Conservation (phyloP, 30 jellyfish, hydroid and myxozoan species). For the Nemopilema nomurai region DNA sequence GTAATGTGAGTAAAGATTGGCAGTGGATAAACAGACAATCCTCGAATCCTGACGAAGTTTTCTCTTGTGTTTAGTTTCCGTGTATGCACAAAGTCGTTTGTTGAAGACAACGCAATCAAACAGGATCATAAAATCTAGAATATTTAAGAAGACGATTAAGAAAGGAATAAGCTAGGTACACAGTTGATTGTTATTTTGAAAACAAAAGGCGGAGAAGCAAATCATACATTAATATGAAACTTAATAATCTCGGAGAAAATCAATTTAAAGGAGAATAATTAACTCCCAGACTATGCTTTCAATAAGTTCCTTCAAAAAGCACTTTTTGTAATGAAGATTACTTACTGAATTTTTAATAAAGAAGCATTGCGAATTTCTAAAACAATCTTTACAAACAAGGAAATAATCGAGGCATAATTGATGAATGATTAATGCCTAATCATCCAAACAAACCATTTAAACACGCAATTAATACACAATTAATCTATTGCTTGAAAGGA, state of each 20-base stretch:
- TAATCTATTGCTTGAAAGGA: slow-evolving; percentile 71
- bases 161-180: slow-evolving; percentile 26
- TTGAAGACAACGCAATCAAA: slow-evolving; percentile 9
- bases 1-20: background rate
- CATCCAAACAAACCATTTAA: slow-evolving; percentile 74
- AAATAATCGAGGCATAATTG: slow-evolving; percentile 59
- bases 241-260: slow-evolving; percentile 49
- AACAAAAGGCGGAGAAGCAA: slow-evolving; percentile 66
- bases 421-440: slow-evolving; percentile 62
- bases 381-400: slow-evolving; percentile 66
- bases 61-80: background rate
- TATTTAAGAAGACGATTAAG: slow-evolving; percentile 2
- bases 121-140: slow-evolving; percentile 15
- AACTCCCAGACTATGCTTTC: slow-evolving; percentile 54
- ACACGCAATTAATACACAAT: slow-evolving; percentile 80
- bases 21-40: background rate
- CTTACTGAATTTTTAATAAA: slow-evolving; percentile 47
- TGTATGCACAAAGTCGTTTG: slow-evolving; percentile 18
- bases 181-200: slow-evolving; percentile 11
- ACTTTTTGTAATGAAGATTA: slow-evolving; percentile 23
- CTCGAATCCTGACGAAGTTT: background rate
- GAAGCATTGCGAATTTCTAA: slow-evolving; percentile 38
- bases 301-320: slow-evolving; percentile 39
- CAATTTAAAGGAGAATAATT: slow-evolving; percentile 42
- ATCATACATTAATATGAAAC: slow-evolving; percentile 43